Evolutionary conservation across 2,888 invertebrate genomes (phyloP), one percentile per base, ranked within the genome.

Genomic region (Leptinotarsa peninsularis): DNA sequence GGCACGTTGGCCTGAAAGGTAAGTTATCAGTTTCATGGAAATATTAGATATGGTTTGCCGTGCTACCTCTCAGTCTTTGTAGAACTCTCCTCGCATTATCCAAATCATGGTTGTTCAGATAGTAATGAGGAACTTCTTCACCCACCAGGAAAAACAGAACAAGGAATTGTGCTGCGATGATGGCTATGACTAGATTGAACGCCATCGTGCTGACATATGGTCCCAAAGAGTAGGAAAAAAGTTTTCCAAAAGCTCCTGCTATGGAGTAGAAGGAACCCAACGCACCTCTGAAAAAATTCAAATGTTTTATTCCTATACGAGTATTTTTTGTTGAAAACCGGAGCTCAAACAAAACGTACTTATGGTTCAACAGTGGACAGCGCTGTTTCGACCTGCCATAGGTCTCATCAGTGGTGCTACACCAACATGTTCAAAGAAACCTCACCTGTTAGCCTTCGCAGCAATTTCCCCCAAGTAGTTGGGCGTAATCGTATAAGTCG

Each of bases 381-480:
- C 33, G 1, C 10, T 33, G 33, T 7, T 33, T 33, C 27, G 27
- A 33, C 27, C 27, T 33, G 5, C 27, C 5, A 33, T 5, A 33
- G 27, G 5, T 33, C 5, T 33, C 27, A 33, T 33, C 27, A 33
- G 27, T 33, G 27, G 5, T 33, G 27, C 27, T 33, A 33, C 33
- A 96, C 94, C 1, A 96, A 96, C 0, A 97, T 89, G 0, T 94
- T 33, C 27, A 33, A 33, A 33, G 27, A 33, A 33, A 33, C 5
- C 92, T 0, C 97, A 97, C 78, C 97, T 90, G 17, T 93, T 91
- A 23, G 94, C 93, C 75, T 93, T 93, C 89, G 95, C 93, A 7
- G 96, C 92, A 60, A 96, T 94, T 88, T 97, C 97, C 67, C 95
- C 95, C 76, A 96, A 92, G 88, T 96, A 97, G 91, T 96, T 94